Conservation (phyloP, 2,888 invertebrate genomes). For the Marronus borbonicus region DNA sequence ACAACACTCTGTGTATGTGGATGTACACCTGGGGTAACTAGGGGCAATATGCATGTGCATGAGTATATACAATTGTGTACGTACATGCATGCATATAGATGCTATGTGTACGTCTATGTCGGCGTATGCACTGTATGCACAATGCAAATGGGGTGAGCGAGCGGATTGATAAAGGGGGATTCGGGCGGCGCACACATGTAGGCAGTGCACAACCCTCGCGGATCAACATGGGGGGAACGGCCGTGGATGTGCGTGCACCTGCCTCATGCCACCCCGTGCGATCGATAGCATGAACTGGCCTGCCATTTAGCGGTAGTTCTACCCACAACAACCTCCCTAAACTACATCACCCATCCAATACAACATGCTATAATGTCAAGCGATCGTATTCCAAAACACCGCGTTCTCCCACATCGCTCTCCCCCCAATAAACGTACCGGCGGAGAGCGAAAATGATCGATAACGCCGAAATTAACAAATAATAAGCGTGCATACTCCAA, state of each 20-base stretch:
- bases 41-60: conserved; percentile 54
- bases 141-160: conserved; percentile 52
- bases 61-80: background rate
- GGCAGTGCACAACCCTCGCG: conserved; percentile 56
- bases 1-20: no score
- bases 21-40: conserved; percentile 54
- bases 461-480: conserved; percentile 59
- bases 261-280: conserved; percentile 61
- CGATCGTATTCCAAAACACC: conserved; percentile 34
- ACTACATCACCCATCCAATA: conserved; percentile 58
- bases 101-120: conserved; percentile 11
- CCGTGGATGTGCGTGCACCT: conserved; percentile 65
- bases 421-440: conserved; percentile 14
- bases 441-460: conserved; percentile 53
- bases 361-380: conserved; percentile 52
- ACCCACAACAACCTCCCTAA: conserved; percentile 56
- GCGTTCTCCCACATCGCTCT: conserved; percentile 30
- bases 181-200: conserved; percentile 39
- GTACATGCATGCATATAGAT: background rate
- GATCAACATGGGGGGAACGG: conserved; percentile 60
- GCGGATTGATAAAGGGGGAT: conserved; percentile 52
- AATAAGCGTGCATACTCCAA: conserved; percentile 33
- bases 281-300: conserved; percentile 62
- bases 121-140: conserved; percentile 54
- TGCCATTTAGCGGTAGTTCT: conserved; percentile 59